A percentile compares a stretch with the other conserved stretches of the same genome.
These are phyloP conservation scores for Petrocephalus sullivani DNA, from an alignment of 2,797 vertebrate species.

Conservation along the genomic window DNA sequence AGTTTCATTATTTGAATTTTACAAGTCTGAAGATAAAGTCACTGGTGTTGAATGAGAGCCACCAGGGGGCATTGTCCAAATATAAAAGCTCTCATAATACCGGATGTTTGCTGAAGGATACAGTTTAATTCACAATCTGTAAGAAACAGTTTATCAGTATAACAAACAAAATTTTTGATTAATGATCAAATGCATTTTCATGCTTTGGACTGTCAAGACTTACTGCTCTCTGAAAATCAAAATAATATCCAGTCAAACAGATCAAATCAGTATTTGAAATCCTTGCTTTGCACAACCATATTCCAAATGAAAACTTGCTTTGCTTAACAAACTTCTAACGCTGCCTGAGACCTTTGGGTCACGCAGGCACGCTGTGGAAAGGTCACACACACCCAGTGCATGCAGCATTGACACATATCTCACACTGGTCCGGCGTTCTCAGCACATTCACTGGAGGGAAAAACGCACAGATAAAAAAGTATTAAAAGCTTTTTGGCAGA, in stretches of 20 bases:
- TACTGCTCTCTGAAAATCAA: not conserved
- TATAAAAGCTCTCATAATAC: not conserved
- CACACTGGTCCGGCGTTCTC: constrained; percentile 49
- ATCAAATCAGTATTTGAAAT: not conserved
- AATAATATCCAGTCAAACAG: not conserved
- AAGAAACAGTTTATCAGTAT: not conserved
- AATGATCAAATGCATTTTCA: not conserved
- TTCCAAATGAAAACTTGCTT: not conserved
- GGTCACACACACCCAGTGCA: constrained; percentile 50
- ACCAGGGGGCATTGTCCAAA: not conserved
- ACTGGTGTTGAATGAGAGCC: not conserved
- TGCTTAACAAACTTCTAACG: not conserved
- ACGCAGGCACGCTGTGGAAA: too few relatives aligned
- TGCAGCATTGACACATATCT: constrained; percentile 59
- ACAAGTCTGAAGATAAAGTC: not conserved
- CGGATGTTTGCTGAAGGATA: not conserved
- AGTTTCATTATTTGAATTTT: not conserved
- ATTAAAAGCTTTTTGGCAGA: not conserved
- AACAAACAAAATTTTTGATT: not conserved
- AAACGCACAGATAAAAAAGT: not conserved
- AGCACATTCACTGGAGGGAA: constrained; percentile 44
- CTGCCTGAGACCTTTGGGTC: not conserved
- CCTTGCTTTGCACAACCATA: not conserved
- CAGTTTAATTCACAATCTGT: not conserved
- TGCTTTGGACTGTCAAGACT: not conserved